Percentiles rank a stretch among this genome's conserved stretches.
These are phyloP conservation scores for Diuraphis noxia DNA, from an alignment of 1,140 invertebrate genomes.

Conservation along the genomic window DNA sequence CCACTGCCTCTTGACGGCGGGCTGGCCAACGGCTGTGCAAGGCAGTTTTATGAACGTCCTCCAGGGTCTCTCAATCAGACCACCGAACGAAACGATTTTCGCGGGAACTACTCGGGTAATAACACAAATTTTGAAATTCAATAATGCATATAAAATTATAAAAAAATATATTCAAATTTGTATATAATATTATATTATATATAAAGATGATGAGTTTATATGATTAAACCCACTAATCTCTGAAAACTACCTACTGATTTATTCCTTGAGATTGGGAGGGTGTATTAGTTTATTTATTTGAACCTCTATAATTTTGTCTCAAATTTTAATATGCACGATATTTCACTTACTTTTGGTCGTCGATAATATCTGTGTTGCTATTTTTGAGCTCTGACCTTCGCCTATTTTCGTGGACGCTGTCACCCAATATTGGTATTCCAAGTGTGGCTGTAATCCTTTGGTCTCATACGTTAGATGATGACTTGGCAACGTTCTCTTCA, in stretches of 20 bases:
- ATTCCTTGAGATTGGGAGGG: background rate
- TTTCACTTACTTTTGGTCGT: background rate
- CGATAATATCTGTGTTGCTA: slow-evolving; percentile 68
- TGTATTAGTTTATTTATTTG: background rate
- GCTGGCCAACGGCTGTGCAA: slow-evolving; percentile 70
- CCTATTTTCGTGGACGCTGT: slow-evolving; percentile 76
- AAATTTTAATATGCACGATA: background rate
- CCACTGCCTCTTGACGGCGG: slow-evolving; percentile 68
- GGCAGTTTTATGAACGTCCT: slow-evolving; percentile 66
- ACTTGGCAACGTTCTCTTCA: slow-evolving; percentile 67
- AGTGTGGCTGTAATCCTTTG: slow-evolving; percentile 72
- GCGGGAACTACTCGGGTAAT: slow-evolving; percentile 64
- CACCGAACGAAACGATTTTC: slow-evolving; percentile 72
- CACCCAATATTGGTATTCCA: slow-evolving; percentile 81
- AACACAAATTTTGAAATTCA: background rate
- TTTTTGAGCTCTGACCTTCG: slow-evolving; percentile 73
- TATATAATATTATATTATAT: background rate
- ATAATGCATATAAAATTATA: background rate
- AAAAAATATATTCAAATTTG: no score
- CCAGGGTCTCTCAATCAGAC: slow-evolving; percentile 69
- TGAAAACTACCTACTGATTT: background rate
- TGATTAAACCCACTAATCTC: background rate
- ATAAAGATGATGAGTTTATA: background rate
- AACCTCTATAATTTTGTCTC: no score
- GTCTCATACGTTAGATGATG: slow-evolving; percentile 70